phyloP scores from a whole-genome alignment of 2,797 vertebrate species.

The Erethizon dorsatum region DNA sequence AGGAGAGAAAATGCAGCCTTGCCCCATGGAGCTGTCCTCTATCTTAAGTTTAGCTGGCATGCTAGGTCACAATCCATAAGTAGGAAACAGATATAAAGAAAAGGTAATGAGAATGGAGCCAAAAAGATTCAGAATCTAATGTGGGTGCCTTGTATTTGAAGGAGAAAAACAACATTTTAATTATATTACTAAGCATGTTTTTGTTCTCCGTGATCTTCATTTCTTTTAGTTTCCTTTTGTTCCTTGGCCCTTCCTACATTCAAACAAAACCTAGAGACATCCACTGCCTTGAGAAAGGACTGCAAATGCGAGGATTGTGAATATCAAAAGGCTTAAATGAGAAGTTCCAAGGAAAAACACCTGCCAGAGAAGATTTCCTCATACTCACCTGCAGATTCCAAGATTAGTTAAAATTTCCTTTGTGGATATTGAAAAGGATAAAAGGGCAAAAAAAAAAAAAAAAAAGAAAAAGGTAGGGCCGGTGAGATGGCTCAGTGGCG shows the following conservation, averaged over 20 bases:
- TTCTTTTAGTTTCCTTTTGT: neutral
- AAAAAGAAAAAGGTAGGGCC: too few species aligned
- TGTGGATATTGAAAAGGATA: neutral
- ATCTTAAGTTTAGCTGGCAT: neutral
- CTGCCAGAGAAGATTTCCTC: neutral
- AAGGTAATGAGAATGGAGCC: neutral
- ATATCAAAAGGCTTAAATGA: neutral
- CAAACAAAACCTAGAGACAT: neutral
- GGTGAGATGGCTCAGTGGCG: too few species aligned
- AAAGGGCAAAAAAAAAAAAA: neutral
- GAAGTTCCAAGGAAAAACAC: neutral
- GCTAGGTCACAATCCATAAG: neutral
- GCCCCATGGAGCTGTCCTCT: neutral
- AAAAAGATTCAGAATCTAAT: neutral
- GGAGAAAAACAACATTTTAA: neutral
- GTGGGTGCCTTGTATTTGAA: neutral
- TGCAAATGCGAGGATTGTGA: neutral
- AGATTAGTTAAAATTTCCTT: neutral
- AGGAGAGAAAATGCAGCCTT: neutral
- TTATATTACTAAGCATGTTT: neutral
- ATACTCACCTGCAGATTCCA: neutral
- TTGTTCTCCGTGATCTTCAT: neutral
- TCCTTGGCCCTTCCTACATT: neutral
- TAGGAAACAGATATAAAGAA: neutral
- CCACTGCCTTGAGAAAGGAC: neutral